A percentile compares a stretch with the other conserved stretches of the same genome.
These are phyloP conservation scores for Haplotaxodon microlepis DNA, from an alignment of 2,113 vertebrate genomes.

Conservation along the genomic window DNA sequence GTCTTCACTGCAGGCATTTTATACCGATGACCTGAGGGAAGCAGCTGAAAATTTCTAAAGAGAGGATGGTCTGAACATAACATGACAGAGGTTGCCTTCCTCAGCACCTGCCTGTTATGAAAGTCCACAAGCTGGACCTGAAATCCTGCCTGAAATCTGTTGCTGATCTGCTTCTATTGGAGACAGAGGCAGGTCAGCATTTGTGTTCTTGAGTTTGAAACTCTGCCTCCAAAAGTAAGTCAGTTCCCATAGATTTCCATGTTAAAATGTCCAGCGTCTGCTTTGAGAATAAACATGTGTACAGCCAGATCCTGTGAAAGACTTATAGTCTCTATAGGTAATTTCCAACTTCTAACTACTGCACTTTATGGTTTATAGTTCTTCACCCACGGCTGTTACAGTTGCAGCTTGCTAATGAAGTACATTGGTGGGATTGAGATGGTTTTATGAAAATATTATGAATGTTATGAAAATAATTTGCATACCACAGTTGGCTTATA, in stretches of 20 bases:
- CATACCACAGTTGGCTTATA: not conserved
- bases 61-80: not conserved
- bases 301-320: not conserved
- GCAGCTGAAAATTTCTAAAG: not conserved
- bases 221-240: not conserved
- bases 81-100: not conserved
- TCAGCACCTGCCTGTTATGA: not conserved
- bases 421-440: not conserved
- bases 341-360: not conserved
- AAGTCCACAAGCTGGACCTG: not conserved
- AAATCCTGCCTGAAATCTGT: not conserved
- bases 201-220: not conserved
- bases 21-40: not conserved
- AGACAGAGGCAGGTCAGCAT: not conserved
- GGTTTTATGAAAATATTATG: not conserved
- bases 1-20: not conserved
- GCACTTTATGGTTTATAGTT: not conserved
- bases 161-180: not conserved
- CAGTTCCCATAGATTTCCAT: not conserved
- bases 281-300: not conserved
- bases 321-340: not conserved
- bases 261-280: not conserved
- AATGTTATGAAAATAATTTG: not conserved
- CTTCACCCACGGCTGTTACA: not conserved
- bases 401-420: not conserved